These are phyloP conservation scores for Laterallus jamaicensis DNA, from an alignment of 2,113 vertebrate species.

Conservation along the genomic window DNA sequence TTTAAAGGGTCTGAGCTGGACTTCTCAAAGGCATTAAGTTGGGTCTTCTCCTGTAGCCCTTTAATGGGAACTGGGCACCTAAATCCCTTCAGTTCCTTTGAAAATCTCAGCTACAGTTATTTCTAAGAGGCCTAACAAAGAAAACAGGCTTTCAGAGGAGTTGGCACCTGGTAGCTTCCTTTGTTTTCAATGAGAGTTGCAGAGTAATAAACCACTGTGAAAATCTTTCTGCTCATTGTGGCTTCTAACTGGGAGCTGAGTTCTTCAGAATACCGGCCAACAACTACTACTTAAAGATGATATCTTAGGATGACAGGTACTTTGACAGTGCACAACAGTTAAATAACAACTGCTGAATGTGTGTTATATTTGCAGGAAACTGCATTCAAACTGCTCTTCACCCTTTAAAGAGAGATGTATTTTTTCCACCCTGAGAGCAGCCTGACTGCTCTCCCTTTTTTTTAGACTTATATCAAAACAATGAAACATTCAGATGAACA, in stretches of 20 bases:
- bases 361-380: not conserved
- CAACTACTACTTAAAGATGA: not conserved
- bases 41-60: not conserved
- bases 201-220: not conserved
- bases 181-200: not conserved
- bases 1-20: not conserved
- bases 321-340: not conserved
- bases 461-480: not conserved
- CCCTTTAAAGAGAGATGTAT: not conserved
- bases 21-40: not conserved
- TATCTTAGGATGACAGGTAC: not conserved
- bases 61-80: not conserved
- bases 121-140: not conserved
- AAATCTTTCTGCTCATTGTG: not conserved
- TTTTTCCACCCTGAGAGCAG: not conserved
- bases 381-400: not conserved
- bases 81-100: not conserved
- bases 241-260: not conserved
- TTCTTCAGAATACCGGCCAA: not conserved
- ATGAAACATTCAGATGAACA: not conserved
- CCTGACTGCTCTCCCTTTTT: not conserved
- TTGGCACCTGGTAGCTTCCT: not conserved
- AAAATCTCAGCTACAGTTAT: not conserved
- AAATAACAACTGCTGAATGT: constrained; percentile 11
- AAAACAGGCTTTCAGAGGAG: not conserved